A percentile compares a stretch with the other conserved stretches of the same genome.
phyloP scores from a whole-genome alignment of 2,797 vertebrate species.

The Phalloptychus januarius region DNA sequence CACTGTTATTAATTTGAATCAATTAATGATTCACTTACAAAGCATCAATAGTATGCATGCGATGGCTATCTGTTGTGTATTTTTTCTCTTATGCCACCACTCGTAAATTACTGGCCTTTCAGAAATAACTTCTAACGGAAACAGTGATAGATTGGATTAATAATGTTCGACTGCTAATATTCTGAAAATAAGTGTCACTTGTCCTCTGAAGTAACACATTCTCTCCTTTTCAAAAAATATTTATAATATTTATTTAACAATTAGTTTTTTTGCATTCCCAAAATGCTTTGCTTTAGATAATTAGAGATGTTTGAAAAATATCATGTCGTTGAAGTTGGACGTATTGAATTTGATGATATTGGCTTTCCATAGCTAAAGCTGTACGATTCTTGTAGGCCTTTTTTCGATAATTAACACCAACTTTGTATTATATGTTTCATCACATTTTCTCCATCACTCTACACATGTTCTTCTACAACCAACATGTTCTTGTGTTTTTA shows the following conservation, averaged over 20 bases:
- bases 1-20: background rate
- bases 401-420: background rate
- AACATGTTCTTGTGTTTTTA: background rate
- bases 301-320: background rate
- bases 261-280: too few relatives aligned
- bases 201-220: background rate
- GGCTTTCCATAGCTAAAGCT: too few relatives aligned
- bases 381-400: background rate
- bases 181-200: background rate
- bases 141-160: too few relatives aligned
- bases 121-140: too few relatives aligned
- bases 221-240: too few relatives aligned
- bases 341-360: background rate
- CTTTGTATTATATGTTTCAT: background rate
- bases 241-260: too few relatives aligned
- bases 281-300: too few relatives aligned
- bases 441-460: background rate
- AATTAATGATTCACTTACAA: background rate
- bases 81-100: too few relatives aligned
- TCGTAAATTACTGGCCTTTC: background rate
- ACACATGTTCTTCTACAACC: background rate
- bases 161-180: too few relatives aligned
- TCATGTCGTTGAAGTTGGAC: background rate
- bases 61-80: background rate
- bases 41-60: background rate